These are phyloP conservation scores for Andrena praecox DNA, from an alignment of 2,888 invertebrate genomes.

Conservation along the genomic window DNA sequence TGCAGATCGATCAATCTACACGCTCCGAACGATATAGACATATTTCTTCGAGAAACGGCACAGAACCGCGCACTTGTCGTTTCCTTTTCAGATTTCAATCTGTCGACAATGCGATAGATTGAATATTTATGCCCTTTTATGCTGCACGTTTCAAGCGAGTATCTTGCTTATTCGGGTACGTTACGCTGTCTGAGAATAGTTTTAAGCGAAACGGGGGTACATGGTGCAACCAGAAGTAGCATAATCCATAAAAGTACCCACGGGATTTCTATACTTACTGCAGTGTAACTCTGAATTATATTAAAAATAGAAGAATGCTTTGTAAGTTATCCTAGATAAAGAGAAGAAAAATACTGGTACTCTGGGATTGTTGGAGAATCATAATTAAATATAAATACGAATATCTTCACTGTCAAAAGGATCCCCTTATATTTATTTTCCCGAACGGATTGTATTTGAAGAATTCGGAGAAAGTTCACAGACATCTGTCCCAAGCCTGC, in stretches of 20 bases:
- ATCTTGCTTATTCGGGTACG: neutral
- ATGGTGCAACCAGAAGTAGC: no score
- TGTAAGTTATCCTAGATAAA: no score
- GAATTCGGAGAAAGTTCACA: neutral
- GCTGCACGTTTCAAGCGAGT: conserved; percentile 8
- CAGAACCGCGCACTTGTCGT: conserved; percentile 34
- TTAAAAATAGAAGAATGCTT: no score
- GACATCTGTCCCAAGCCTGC: neutral
- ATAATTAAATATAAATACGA: no score
- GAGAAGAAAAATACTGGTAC: no score
- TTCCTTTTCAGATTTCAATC: conserved; percentile 46
- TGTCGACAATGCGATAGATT: conserved; percentile 19
- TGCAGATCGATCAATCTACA: conserved; percentile 61
- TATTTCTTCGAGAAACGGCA: conserved; percentile 50
- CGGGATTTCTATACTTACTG: no score
- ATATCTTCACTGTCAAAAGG: no score
- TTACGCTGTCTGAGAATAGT: neutral
- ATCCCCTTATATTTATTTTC: no score
- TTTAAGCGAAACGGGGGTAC: neutral
- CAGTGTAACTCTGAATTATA: no score
- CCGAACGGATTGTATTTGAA: neutral
- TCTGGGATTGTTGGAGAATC: no score
- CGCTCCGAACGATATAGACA: conserved; percentile 27
- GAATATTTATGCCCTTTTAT: conserved; percentile 43
- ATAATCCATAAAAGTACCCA: no score